phyloP scores from a whole-genome alignment of 2,797 vertebrate species.

The Macropus fuliginosus region DNA sequence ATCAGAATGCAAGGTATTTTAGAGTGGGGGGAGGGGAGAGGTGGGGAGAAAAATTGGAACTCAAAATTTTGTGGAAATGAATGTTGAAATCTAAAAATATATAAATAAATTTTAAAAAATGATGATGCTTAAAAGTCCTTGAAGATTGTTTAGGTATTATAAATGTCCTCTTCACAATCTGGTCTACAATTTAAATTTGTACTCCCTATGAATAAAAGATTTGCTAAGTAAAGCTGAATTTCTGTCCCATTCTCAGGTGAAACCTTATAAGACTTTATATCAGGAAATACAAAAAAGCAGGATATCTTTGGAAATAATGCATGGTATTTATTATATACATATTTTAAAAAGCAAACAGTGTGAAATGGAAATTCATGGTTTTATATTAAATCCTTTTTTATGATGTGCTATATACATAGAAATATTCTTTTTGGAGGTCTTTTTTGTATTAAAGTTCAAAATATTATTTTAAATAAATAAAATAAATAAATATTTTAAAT shows the following conservation, averaged over 20 bases:
- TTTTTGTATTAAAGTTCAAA: not conserved
- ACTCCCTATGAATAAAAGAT: not conserved
- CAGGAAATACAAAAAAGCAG: not conserved
- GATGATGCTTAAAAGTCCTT: not conserved
- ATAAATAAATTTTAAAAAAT: no score
- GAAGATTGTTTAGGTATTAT: not conserved
- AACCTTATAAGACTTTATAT: not conserved
- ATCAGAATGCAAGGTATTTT: no score
- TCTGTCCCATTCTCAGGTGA: not conserved
- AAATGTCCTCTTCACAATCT: not conserved
- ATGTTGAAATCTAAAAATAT: no score
- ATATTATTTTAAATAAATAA: not conserved
- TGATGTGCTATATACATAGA: not conserved
- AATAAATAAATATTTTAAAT: no score
- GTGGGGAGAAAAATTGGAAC: no score
- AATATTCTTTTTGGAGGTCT: not conserved
- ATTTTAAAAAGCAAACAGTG: not conserved
- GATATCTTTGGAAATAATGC: not conserved
- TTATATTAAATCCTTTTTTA: not conserved
- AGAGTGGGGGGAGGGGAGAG: no score
- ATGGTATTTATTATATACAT: not conserved
- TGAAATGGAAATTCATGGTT: not conserved
- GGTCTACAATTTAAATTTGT: not conserved
- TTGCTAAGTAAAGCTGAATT: not conserved
- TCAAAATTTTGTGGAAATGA: no score